Percentiles rank a stretch among this genome's conserved stretches.
Evolutionary conservation across 1,140 invertebrate species (phyloP).

Genomic region (Drosophila saltans): DNA sequence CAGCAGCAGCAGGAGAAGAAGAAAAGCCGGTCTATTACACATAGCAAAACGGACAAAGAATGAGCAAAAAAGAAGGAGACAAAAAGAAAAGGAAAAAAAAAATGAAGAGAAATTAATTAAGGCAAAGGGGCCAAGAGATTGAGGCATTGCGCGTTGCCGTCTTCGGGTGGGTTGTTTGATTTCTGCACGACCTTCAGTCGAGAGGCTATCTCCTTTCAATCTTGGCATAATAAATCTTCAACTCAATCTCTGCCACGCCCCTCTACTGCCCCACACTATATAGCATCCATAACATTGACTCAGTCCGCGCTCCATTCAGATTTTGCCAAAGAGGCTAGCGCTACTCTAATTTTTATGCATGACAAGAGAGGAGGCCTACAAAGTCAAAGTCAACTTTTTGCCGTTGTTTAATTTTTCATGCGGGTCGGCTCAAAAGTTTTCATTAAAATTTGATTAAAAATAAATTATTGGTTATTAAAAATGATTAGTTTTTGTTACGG

Average conservation of each 20-base stretch:
- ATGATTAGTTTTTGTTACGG: slow-evolving; percentile 72
- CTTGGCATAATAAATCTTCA: slow-evolving; percentile 55
- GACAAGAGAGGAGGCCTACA: slow-evolving; percentile 58
- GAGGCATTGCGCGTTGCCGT: slow-evolving; percentile 45
- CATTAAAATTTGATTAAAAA: slow-evolving; percentile 81
- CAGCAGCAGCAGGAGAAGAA: not conserved
- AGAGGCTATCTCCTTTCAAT: slow-evolving; percentile 52
- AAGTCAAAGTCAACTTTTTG: slow-evolving; percentile 30
- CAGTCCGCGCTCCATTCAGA: slow-evolving; percentile 33
- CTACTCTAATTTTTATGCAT: slow-evolving; percentile 78
- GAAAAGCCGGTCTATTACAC: slow-evolving; percentile 24
- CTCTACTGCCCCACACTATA: not conserved
- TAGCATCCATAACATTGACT: not conserved
- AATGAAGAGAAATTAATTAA: slow-evolving; percentile 74
- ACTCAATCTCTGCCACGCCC: slow-evolving; percentile 67
- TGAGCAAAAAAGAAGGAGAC: slow-evolving; percentile 24
- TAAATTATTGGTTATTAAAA: slow-evolving; percentile 82
- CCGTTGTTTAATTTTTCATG: slow-evolving; percentile 67
- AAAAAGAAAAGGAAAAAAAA: not conserved
- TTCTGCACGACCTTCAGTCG: slow-evolving; percentile 66
- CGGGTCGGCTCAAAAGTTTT: slow-evolving; percentile 62
- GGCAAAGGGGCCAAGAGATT: slow-evolving; percentile 57
- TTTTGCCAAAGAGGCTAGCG: not conserved
- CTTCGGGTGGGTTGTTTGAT: slow-evolving; percentile 69
- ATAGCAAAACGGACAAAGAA: slow-evolving; percentile 13